Evolutionary conservation across 2,113 vertebrate species (phyloP).

Genomic region (Spea multiplicata): DNA sequence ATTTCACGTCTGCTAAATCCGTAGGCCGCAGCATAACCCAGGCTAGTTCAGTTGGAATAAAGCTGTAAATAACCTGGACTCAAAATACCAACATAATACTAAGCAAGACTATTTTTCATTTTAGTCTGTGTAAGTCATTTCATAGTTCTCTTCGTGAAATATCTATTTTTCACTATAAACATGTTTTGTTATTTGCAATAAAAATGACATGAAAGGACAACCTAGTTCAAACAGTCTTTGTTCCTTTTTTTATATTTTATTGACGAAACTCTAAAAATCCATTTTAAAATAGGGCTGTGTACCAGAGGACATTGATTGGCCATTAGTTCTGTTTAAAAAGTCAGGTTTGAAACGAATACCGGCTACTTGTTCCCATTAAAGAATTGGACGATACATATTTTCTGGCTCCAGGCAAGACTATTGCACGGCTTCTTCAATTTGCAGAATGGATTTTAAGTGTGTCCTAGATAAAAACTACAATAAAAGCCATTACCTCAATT

Average conservation of each 20-base stretch:
- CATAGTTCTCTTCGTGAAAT: no score
- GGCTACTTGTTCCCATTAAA: constrained; percentile 19
- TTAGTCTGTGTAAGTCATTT: no score
- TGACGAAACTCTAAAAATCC: not conserved
- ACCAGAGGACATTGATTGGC: constrained; percentile 20
- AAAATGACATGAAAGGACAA: no score
- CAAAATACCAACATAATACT: no score
- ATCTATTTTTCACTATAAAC: no score
- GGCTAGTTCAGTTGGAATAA: no score
- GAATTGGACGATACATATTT: constrained; percentile 20
- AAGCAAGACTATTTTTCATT: no score
- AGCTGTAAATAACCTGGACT: no score
- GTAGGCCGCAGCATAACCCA: no score
- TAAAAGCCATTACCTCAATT: not conserved
- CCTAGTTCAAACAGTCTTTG: no score
- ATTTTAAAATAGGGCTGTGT: constrained; percentile 12
- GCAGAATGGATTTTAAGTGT: constrained; percentile 5
- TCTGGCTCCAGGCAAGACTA: constrained; percentile 8
- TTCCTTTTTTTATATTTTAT: constrained; percentile 23
- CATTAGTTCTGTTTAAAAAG: constrained; percentile 12
- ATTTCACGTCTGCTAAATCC: no score
- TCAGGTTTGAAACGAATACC: constrained; percentile 10
- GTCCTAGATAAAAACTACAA: constrained; percentile 1
- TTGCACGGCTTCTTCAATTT: constrained; percentile 8
- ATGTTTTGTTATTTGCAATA: no score